Evolutionary conservation across 2,113 vertebrate genomes (phyloP).

Genomic region (Bubo scandiacus): DNA sequence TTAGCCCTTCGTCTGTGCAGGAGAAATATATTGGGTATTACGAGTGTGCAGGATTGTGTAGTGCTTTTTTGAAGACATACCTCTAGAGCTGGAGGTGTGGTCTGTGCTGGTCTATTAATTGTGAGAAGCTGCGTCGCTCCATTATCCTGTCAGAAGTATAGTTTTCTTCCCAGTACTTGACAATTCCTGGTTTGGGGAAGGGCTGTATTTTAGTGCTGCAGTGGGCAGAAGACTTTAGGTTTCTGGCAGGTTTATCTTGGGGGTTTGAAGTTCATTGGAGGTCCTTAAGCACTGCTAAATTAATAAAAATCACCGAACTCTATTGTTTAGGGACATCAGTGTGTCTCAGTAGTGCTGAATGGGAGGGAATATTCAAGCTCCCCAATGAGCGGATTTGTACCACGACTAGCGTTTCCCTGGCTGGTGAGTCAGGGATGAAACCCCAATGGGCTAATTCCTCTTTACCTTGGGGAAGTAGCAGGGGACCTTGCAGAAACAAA

Average conservation of each 20-base stretch:
- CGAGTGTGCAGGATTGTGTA: fast-evolving
- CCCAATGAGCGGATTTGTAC: not conserved
- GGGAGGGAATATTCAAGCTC: not conserved
- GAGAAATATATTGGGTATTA: not conserved
- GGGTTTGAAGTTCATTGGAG: not conserved
- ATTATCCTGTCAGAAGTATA: not conserved
- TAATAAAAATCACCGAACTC: not conserved
- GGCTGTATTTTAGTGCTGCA: not conserved
- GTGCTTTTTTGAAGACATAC: not conserved
- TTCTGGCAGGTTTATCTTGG: not conserved
- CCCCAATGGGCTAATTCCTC: not conserved
- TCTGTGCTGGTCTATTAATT: not conserved
- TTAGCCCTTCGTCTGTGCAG: not conserved
- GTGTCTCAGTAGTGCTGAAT: not conserved
- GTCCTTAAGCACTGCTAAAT: not conserved
- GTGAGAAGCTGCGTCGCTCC: fast-evolving
- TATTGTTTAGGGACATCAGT: fast-evolving
- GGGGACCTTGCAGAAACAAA: not conserved
- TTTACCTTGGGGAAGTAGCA: not conserved
- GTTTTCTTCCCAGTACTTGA: not conserved
- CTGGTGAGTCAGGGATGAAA: not conserved
- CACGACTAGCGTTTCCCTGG: fast-evolving
- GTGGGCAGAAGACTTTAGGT: not conserved
- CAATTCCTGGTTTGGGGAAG: fast-evolving
- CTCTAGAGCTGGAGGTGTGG: not conserved